phyloP scores from a whole-genome alignment of 2,888 invertebrate genomes.

The Nycteola revayana region DNA sequence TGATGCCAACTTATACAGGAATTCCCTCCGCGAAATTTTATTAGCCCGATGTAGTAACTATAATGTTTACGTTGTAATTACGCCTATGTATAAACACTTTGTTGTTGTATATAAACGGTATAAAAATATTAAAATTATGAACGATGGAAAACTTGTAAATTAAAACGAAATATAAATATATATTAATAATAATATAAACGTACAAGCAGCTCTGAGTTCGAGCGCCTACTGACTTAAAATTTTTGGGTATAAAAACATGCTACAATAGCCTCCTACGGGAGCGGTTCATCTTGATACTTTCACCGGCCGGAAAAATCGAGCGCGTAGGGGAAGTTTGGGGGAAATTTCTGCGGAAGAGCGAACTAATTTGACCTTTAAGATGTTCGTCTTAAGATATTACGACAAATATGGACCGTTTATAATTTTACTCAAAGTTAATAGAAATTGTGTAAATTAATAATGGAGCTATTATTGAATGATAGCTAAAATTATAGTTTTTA shows the following conservation, averaged over 20 bases:
- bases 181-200: conserved; percentile 81
- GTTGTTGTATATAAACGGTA: conserved; percentile 80
- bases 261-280: conserved; percentile 77
- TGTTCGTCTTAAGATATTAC: conserved; percentile 14
- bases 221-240: conserved; percentile 83
- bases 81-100: conserved; percentile 79
- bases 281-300: conserved; percentile 63
- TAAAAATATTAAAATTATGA: conserved; percentile 82
- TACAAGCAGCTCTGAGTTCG: conserved; percentile 79
- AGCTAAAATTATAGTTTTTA: neutral
- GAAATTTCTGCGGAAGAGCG: conserved; percentile 18
- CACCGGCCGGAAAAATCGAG: conserved; percentile 38
- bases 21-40: conserved; percentile 20
- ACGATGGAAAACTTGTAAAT: conserved; percentile 81
- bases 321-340: conserved; percentile 28
- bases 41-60: conserved; percentile 29
- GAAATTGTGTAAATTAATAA: conserved; percentile 7
- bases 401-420: neutral
- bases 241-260: conserved; percentile 83
- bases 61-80: conserved; percentile 61
- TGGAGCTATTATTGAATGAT: conserved; percentile 5
- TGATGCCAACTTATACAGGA: conserved; percentile 28
- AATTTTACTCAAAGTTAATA: conserved; percentile 8
- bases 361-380: conserved; percentile 38
- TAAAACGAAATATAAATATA: conserved; percentile 82